Evolutionary conservation across 2,888 invertebrate species (phyloP), one percentile per base, ranked within the genome.

Genomic region (Strigamia transsilvanica): DNA sequence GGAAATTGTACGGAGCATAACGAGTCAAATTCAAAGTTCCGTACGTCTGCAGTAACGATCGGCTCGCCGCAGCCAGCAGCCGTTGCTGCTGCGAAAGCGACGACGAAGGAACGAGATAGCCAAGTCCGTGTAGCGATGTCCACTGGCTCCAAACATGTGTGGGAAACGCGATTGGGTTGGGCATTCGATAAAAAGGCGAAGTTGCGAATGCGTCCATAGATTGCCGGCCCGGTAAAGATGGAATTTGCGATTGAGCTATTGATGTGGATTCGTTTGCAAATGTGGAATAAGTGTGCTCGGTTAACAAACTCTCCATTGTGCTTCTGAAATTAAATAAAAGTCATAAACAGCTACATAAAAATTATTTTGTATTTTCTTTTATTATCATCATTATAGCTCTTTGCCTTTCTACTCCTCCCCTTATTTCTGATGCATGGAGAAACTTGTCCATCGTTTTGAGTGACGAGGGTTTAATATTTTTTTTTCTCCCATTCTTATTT

Each of bases 81-180:
- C 90, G 90, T 85, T 92, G 92, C 86, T 73, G 73, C 92, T 92
- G 85, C 93, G 93, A 81, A 92, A 80, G 15, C 79, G 82, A 15
- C 5, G 89, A 89, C 80, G 92, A 87, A 61, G 92, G 86, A 84
- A 92, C 91, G 1, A 81, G 81, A 34, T 92, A 91, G 66, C 92
- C 92, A 80, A 92, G 84, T 81, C 86, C 86, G 77, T 86, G 86
- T 73, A 87, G 86, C 85, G 92, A 92, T 10, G 92, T 92, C 93
- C 93, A 93, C 85, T 93, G 93, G 81, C 92, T 92, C 93, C 93
- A 93, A 41, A 92, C 87, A 73, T 90, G 61, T 15, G 82, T 80
- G 21, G 83, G 83, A 10, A 83, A 73, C 5, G 88, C 87, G 78
- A 66, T 41, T 12, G 82, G 78, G 32, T 34, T 23, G 78, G 80